Evolutionary conservation across 2,888 invertebrate genomes (phyloP).

Genomic region (Malacosoma neustria): DNA sequence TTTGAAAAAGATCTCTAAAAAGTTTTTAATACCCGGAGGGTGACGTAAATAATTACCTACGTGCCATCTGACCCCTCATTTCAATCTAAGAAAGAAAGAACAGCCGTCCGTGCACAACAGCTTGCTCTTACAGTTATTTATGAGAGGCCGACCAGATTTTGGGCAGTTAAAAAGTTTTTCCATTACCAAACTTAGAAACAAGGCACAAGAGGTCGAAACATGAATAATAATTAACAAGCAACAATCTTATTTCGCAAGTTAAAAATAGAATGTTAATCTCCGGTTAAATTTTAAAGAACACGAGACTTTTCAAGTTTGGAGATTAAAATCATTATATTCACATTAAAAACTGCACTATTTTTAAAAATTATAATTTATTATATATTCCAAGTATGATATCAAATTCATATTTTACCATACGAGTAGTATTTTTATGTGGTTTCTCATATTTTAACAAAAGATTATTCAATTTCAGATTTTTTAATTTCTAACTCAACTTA

Average conservation of each 20-base stretch:
- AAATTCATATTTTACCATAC: too few relatives aligned
- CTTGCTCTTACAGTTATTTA: slow-evolving; percentile 69
- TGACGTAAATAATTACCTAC: slow-evolving; percentile 63
- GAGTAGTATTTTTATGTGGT: too few relatives aligned
- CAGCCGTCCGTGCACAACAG: slow-evolving; percentile 65
- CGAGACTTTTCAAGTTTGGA: too few relatives aligned
- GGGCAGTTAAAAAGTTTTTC: slow-evolving; percentile 64
- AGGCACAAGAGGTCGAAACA: slow-evolving; percentile 41
- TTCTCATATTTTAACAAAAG: too few relatives aligned
- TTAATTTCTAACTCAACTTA: too few relatives aligned
- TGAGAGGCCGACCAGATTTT: slow-evolving; percentile 53
- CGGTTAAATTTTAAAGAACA: too few relatives aligned
- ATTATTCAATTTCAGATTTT: too few relatives aligned
- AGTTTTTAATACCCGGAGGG: slow-evolving; percentile 25
- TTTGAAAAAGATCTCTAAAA: slow-evolving; percentile 27
- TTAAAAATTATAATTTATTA: too few relatives aligned
- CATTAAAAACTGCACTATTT: too few relatives aligned
- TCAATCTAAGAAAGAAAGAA: slow-evolving; percentile 37
- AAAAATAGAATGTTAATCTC: not conserved
- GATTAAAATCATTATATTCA: too few relatives aligned
- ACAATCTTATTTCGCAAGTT: slow-evolving; percentile 9
- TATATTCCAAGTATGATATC: too few relatives aligned
- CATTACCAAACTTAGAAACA: slow-evolving; percentile 58
- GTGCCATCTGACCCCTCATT: slow-evolving; percentile 53
- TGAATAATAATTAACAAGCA: slow-evolving; percentile 52